Percentiles rank a stretch among this genome's conserved stretches.
Conservation (phyloP, 2,113 vertebrate species). For the Lonchura striata region DNA sequence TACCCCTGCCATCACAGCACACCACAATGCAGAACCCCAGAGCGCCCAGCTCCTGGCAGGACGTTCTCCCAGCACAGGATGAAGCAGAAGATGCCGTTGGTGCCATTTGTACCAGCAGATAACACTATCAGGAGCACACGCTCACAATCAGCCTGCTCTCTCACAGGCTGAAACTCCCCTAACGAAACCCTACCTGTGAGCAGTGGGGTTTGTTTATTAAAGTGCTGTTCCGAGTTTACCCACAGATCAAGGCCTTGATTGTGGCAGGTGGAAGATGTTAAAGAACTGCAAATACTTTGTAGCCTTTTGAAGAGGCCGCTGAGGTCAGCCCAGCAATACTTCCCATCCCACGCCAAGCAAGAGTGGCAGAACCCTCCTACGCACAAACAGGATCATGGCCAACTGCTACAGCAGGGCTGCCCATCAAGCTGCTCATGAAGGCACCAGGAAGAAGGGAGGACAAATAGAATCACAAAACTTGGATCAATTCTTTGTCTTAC, state of each 20-base stretch:
- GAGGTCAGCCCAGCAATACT: not conserved
- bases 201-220: not conserved
- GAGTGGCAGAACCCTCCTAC: not conserved
- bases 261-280: not conserved
- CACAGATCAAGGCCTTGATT: not conserved
- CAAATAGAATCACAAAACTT: not conserved
- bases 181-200: not conserved
- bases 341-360: not conserved
- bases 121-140: not conserved
- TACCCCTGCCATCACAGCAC: not conserved
- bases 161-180: not conserved
- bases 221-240: not conserved
- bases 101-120: not conserved
- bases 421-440: not conserved
- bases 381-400: accelerated
- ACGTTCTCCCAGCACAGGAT: not conserved
- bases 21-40: accelerated
- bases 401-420: not conserved
- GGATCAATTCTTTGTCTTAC: not conserved
- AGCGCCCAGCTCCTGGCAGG: not conserved
- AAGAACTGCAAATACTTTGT: not conserved
- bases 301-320: not conserved
- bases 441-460: not conserved
- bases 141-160: not conserved
- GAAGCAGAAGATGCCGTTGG: not conserved